Evolutionary conservation across 2,888 invertebrate species (phyloP).

Genomic region (Lycia hirtaria): DNA sequence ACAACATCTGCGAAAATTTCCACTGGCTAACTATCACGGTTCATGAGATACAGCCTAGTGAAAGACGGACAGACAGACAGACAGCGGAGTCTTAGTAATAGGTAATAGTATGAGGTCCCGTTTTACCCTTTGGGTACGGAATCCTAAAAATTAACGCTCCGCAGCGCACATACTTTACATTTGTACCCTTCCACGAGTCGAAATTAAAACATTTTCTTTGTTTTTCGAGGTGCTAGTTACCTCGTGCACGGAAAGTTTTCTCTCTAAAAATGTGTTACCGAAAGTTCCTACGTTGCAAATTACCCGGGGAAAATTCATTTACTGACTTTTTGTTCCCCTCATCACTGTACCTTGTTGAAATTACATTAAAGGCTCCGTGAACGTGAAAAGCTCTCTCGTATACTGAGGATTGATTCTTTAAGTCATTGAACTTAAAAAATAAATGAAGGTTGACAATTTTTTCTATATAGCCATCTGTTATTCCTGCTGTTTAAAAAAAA

Average conservation of each 20-base stretch:
- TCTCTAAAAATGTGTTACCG: constrained; percentile 23
- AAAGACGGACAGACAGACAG: too few species aligned
- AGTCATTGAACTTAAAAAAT: background rate
- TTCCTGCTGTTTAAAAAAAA: too few species aligned
- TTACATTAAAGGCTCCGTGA: constrained; percentile 9
- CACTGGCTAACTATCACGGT: too few species aligned
- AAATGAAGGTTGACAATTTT: too few species aligned
- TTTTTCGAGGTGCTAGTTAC: constrained; percentile 21
- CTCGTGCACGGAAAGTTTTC: constrained; percentile 10
- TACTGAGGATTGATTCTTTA: too few species aligned
- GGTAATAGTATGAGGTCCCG: too few species aligned
- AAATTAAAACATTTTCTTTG: constrained; percentile 29
- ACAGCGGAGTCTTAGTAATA: too few species aligned
- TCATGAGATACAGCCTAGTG: too few species aligned
- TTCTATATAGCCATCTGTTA: too few species aligned
- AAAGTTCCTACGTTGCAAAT: constrained; percentile 26
- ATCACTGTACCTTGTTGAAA: constrained; percentile 22
- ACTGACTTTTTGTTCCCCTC: constrained; percentile 18
- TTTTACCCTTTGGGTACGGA: too few species aligned
- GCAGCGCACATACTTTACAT: constrained; percentile 7
- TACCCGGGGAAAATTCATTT: constrained; percentile 26
- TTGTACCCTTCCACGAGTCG: constrained; percentile 9
- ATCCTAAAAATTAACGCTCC: constrained; percentile 19
- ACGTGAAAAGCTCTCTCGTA: background rate
- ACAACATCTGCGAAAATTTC: too few species aligned